Evolutionary conservation across 2,797 vertebrate species (phyloP).

Genomic region (Phrynocephalus guinanensis): DNA sequence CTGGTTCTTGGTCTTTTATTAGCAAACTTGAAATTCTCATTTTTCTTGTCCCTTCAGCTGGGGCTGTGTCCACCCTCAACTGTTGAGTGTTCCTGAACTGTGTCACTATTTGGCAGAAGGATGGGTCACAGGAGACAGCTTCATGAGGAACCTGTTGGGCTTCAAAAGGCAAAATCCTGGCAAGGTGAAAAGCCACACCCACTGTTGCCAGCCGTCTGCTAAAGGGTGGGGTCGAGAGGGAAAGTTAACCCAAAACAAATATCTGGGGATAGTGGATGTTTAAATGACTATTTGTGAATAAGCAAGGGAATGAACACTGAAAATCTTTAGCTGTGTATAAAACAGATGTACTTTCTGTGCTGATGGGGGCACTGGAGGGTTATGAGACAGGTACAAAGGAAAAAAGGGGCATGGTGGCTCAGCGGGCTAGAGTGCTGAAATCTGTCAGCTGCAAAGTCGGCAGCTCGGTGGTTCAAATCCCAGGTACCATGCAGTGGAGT

Average conservation of each 20-base stretch:
- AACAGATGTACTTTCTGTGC: not conserved
- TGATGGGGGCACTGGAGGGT: not conserved
- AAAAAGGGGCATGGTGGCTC: too few species aligned
- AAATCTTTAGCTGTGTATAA: not conserved
- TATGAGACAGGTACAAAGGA: not conserved
- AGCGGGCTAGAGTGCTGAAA: too few species aligned
- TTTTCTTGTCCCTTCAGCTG: conserved; percentile 80
- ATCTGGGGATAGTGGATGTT: not conserved
- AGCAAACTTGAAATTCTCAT: not conserved
- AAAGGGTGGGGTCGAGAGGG: not conserved
- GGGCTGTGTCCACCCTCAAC: conserved; percentile 93
- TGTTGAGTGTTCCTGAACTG: conserved; percentile 94
- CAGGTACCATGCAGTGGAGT: too few species aligned
- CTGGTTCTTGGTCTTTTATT: not conserved
- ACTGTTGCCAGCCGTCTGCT: not conserved
- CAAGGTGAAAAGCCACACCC: conserved; percentile 82
- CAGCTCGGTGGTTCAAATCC: too few species aligned
- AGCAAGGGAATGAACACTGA: not conserved
- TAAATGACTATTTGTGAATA: not conserved
- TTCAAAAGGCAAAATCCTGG: conserved; percentile 93
- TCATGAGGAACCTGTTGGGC: conserved; percentile 80
- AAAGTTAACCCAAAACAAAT: not conserved
- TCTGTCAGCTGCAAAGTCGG: too few species aligned
- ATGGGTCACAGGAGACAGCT: conserved; percentile 86
- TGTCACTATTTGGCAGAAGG: conserved; percentile 92